A percentile compares a stretch with the other conserved stretches of the same genome.
Evolutionary conservation across 2,113 vertebrate genomes (phyloP).

Genomic region (Mionectes macconnelli): DNA sequence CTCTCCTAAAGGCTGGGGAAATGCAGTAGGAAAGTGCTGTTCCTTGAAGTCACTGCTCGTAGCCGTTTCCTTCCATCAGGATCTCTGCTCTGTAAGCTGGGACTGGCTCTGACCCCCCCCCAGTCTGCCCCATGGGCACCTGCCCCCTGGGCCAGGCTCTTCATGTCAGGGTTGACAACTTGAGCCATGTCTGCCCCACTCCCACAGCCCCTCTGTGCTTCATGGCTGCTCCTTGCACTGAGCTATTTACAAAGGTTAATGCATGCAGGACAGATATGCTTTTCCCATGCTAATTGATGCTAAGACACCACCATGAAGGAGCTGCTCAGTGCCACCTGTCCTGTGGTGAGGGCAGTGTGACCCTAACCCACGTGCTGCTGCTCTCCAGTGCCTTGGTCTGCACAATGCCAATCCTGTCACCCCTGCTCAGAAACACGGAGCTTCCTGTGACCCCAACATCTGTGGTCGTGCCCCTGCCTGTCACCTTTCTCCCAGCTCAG

Average conservation of each 20-base stretch:
- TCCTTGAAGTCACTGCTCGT: neutral
- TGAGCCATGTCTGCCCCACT: fast-evolving
- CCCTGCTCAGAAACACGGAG: neutral
- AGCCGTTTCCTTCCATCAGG: neutral
- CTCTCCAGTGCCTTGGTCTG: neutral
- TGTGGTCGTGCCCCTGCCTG: neutral
- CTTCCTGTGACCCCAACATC: neutral
- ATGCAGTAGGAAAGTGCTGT: neutral
- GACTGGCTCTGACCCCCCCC: neutral
- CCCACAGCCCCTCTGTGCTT: neutral
- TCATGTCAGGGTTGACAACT: neutral
- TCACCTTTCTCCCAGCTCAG: neutral
- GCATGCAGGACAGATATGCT: neutral
- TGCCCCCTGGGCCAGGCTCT: neutral
- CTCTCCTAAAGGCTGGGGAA: neutral
- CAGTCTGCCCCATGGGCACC: fast-evolving
- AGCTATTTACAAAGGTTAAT: constrained; percentile 4
- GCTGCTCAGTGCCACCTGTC: neutral
- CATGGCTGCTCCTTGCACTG: neutral
- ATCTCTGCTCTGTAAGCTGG: neutral
- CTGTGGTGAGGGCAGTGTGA: neutral
- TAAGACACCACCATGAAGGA: neutral
- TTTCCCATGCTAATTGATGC: neutral
- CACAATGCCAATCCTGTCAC: neutral
- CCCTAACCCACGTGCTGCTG: neutral